Evolutionary conservation across 2,888 invertebrate genomes (phyloP).

Genomic region (Erebia aethiops): DNA sequence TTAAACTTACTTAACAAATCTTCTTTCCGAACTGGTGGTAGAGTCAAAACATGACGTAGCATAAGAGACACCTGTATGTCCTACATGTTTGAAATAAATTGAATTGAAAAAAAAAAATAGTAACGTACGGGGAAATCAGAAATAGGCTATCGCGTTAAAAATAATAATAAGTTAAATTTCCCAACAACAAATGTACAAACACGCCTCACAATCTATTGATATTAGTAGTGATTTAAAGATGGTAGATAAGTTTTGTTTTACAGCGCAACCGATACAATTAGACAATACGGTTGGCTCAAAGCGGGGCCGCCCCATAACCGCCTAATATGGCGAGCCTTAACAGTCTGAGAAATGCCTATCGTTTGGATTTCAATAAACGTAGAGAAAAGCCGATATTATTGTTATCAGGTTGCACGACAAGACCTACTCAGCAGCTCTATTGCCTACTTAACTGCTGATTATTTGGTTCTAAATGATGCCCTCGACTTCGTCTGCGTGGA

Average conservation of each 20-base stretch:
- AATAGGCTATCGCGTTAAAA: conserved; percentile 1
- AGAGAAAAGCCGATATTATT: conserved; percentile 35
- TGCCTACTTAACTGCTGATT: background rate
- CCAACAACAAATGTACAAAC: conserved; percentile 24
- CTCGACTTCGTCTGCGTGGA: no score
- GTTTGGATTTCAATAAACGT: conserved; percentile 40
- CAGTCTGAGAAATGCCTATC: conserved; percentile 39
- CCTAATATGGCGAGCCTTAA: conserved; percentile 38
- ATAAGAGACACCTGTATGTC: no score
- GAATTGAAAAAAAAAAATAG: no score
- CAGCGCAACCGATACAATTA: conserved; percentile 43
- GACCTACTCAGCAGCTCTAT: background rate
- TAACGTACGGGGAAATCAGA: background rate
- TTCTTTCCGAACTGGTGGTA: no score
- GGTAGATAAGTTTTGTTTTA: conserved; percentile 45
- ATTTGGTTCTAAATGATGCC: background rate
- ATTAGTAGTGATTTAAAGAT: conserved; percentile 39
- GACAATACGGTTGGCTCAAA: conserved; percentile 42
- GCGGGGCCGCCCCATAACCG: conserved; percentile 37
- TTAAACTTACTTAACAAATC: no score
- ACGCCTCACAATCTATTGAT: conserved; percentile 28
- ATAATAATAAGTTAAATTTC: conserved; percentile 13
- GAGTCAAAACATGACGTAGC: no score
- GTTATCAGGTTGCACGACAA: conserved; percentile 27
- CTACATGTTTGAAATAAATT: no score